These are phyloP conservation scores for Cathartes aura DNA, from an alignment of 2,113 vertebrate genomes.

Conservation along the genomic window DNA sequence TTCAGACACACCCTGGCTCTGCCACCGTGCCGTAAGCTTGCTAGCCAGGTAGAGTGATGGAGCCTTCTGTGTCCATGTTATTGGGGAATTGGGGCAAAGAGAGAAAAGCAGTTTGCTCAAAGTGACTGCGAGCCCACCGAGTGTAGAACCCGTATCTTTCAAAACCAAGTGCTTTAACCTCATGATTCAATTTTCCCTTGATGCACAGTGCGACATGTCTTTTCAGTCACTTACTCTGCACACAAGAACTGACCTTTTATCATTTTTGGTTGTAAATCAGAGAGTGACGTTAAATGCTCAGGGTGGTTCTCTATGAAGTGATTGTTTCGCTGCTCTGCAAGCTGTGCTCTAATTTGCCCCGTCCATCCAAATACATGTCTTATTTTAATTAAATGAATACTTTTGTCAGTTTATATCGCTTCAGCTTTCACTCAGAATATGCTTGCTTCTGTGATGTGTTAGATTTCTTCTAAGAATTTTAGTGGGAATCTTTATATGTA, in stretches of 20 bases:
- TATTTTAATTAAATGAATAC: slow-evolving; percentile 31
- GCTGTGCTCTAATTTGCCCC: slow-evolving; percentile 38
- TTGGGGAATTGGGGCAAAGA: not conserved
- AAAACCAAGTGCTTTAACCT: not conserved
- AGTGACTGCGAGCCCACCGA: rapidly evolving
- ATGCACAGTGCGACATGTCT: not conserved
- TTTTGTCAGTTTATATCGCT: slow-evolving; percentile 39
- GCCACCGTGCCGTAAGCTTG: not conserved
- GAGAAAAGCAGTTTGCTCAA: not conserved
- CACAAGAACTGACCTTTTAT: slow-evolving; percentile 23
- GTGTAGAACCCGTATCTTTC: not conserved
- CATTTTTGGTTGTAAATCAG: slow-evolving; percentile 18
- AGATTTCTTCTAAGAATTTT: not conserved
- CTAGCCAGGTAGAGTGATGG: not conserved
- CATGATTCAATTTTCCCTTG: slow-evolving; percentile 1
- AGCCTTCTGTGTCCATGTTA: not conserved
- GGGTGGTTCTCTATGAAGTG: slow-evolving; percentile 24
- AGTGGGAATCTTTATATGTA: not conserved
- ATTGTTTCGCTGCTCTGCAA: slow-evolving; percentile 36
- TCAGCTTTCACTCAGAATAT: slow-evolving; percentile 32
- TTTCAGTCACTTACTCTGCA: not conserved
- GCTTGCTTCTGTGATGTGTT: not conserved
- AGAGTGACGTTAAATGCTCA: not conserved
- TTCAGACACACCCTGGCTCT: not conserved
- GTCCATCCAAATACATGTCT: slow-evolving; percentile 46